Evolutionary conservation across 2,797 vertebrate genomes (phyloP), one percentile per base, ranked within the genome.

Genomic region (Sparus aurata): DNA sequence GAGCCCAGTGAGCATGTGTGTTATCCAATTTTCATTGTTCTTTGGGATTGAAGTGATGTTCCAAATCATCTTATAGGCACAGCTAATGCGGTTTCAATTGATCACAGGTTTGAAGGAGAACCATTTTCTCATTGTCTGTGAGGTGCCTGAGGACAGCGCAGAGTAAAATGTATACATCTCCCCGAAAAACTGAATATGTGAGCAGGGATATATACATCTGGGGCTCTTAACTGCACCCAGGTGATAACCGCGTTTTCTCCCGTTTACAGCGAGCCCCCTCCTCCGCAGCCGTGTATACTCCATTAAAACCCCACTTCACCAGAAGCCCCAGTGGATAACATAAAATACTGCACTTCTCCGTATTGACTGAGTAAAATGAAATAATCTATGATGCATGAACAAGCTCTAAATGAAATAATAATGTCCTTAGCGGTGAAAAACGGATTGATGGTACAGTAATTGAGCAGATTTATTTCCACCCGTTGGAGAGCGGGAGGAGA

Each of bases 371-470:
- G 95, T 94, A 94, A 97, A 98, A 97, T 97, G 96, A 97, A 98
- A 97, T 97, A 96, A 96, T 97, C 96, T 97, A 95, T 97, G 96
- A 97, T 97, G 96, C 96, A 96, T 97, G 96, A 98, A 97, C 96
- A 97, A 96, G 95, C 95, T 95, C 96, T 96, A 97, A 99, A 98
- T 96, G 96, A 98, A 99, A 98, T 98, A 98, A 98, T 98, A 98
- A 97, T 97, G 96, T 97, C 96, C 95, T 97, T 97, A 97, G 96
- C 94, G 93, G 96, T 97, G 97, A 97, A 97, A 98, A 97, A 94
- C 83, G 90, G 96, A 96, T 97, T 96, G 96, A 95, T 94, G 95
- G 96, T 97, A 97, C 88, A 94, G 93, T 97, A 97, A 98, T 96
- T 97, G 97, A 97, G 90, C 95, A 97, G 97, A 98, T 98, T 98